These are phyloP conservation scores for Oxytorus armatus DNA, from an alignment of 2,888 invertebrate species.

Conservation along the genomic window DNA sequence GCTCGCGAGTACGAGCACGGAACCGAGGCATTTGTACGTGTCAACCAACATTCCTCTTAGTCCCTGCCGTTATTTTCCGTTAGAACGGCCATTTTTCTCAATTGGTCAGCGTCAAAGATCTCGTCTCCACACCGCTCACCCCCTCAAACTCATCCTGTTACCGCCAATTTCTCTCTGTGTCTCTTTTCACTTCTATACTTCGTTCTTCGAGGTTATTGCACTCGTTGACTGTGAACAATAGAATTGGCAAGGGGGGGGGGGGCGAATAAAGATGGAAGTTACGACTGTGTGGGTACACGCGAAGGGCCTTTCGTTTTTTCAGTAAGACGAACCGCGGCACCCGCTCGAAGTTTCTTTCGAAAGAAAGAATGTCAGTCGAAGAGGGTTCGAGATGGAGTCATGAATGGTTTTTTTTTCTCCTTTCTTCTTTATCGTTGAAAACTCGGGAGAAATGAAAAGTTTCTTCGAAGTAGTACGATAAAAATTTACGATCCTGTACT, in stretches of 20 bases:
- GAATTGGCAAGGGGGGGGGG: conserved; percentile 36
- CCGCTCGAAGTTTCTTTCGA: conserved; percentile 40
- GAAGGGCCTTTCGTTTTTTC: conserved; percentile 47
- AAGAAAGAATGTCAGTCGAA: conserved; percentile 26
- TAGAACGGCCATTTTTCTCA: conserved; percentile 76
- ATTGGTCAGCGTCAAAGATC: conserved; percentile 75
- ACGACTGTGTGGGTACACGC: conserved; percentile 43
- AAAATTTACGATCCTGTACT: conserved; percentile 37
- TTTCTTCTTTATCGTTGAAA: conserved; percentile 17
- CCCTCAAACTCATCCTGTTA: conserved; percentile 38
- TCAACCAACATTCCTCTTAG: conserved; percentile 65
- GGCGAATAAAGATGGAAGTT: conserved; percentile 60
- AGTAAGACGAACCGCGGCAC: conserved; percentile 27
- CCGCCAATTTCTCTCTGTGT: conserved; percentile 32
- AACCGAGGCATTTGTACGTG: conserved; percentile 57
- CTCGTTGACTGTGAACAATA: conserved; percentile 53
- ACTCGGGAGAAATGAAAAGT: conserved; percentile 32
- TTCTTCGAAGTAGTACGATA: conserved; percentile 12
- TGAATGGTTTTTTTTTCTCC: conserved; percentile 17
- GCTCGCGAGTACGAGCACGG: conserved; percentile 35
- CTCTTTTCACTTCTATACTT: conserved; percentile 28
- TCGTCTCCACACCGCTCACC: conserved; percentile 39
- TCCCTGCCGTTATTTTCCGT: conserved; percentile 73
- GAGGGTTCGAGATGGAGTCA: conserved; percentile 31
- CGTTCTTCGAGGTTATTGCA: conserved; percentile 68